Evolutionary conservation across 2,888 invertebrate genomes (phyloP), one percentile per base, ranked within the genome.

Genomic region (Graphium colonna): DNA sequence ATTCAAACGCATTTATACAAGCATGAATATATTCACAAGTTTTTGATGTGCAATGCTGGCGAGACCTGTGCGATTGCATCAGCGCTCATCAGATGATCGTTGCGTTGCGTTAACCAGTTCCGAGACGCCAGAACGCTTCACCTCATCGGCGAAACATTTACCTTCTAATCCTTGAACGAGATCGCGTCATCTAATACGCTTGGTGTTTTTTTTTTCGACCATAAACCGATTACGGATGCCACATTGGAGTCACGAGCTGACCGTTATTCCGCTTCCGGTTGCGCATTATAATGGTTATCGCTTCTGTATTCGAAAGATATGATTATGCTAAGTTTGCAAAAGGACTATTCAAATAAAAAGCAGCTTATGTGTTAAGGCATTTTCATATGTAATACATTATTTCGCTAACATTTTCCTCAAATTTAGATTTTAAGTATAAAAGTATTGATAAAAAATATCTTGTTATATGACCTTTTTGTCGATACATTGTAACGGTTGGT

Each of bases 181-280:
- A 54, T 45, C 33, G 26, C 54, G 50, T 54, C 45, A 54, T 45
- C 26, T 28, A 36, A 16, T n/a, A 9, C 17, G 40, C 26, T 45
- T 15, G 4, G 33, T 46, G n/a, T 46, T 31, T 31, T 53, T 53
- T 53, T 53, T 50, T 39, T n/a, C 39, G 36, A 39, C 36, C 13
- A 12, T 48, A 43, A 48, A 18, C 48, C 48, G 33, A 48, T 36
- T 48, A 53, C 39, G 53, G 47, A 43, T 21, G 28, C 18, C 12
- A 12, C 48, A 16, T 17, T 12, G 36, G 49, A 58, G 59, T 61
- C 58, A 57, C 58, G 57, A 59, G 45, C 52, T 43, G 16, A 43
- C 54, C 55, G 51, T n/a, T 53, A 55, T 44, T 52, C 46, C 43
- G 51, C 55, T 59, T 59, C 59, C 57, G 60, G 53, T 59, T 43